These are phyloP conservation scores for Eupeodes corollae DNA, from an alignment of 1,140 invertebrate species.

Conservation along the genomic window DNA sequence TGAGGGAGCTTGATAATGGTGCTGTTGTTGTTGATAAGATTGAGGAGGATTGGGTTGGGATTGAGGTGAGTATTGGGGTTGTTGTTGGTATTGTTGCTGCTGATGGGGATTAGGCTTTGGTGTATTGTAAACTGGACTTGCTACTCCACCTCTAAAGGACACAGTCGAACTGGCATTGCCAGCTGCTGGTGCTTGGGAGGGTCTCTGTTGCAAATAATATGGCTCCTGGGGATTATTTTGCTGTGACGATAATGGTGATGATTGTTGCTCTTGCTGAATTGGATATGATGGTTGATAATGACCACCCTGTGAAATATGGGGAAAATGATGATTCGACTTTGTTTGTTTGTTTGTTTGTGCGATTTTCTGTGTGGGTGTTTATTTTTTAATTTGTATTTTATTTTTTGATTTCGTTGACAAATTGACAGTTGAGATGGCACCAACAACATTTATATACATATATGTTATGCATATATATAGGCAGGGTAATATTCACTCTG, in stretches of 20 bases:
- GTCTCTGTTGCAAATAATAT: too few relatives aligned
- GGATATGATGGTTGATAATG: too few relatives aligned
- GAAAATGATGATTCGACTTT: too few relatives aligned
- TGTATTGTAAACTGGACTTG: neutral
- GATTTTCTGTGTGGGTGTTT: too few relatives aligned
- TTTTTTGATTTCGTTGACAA: too few relatives aligned
- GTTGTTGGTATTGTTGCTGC: neutral
- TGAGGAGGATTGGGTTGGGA: constrained; percentile 13
- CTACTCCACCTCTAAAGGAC: neutral
- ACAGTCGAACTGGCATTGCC: neutral
- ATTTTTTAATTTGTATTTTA: too few relatives aligned
- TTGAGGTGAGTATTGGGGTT: neutral
- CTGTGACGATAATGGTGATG: constrained; percentile 14
- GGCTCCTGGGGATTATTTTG: neutral
- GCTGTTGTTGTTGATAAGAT: constrained; percentile 13
- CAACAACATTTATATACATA: too few relatives aligned
- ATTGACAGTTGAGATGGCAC: too few relatives aligned
- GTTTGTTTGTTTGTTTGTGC: too few relatives aligned
- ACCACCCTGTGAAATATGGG: too few relatives aligned
- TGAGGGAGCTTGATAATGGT: constrained; percentile 4
- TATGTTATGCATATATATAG: too few relatives aligned
- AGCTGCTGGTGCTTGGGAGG: neutral
- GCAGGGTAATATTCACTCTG: too few relatives aligned
- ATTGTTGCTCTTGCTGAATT: constrained; percentile 7
- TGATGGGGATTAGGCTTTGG: neutral